Conservation (phyloP, 2,113 vertebrate genomes). For the Crotalus horridus region DNA sequence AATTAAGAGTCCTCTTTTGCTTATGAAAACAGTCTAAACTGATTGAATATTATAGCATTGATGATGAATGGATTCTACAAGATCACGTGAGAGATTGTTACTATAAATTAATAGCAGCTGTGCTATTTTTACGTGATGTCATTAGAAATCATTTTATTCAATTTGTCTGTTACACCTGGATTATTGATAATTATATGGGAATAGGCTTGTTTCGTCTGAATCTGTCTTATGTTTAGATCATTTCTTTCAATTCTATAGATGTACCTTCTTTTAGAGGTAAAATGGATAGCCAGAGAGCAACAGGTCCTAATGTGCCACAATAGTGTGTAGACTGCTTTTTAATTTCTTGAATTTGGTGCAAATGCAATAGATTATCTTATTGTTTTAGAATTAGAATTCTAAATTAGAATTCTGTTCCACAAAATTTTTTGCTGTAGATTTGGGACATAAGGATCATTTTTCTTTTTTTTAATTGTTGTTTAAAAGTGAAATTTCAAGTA, state of each 20-base stretch:
- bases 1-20: background rate
- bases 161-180: background rate
- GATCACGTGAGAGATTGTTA: background rate
- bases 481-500: background rate
- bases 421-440: background rate
- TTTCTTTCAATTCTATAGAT: background rate
- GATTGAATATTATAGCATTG: background rate
- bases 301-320: background rate
- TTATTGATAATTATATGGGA: background rate
- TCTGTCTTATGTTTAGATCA: background rate
- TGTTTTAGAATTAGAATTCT: background rate
- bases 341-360: background rate
- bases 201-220: background rate
- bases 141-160: background rate
- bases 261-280: background rate
- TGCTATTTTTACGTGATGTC: background rate
- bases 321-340: background rate
- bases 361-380: background rate
- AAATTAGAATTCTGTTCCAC: background rate
- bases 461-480: background rate
- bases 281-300: background rate
- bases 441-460: background rate
- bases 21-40: background rate
- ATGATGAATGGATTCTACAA: background rate
- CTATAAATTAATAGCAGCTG: background rate